These are phyloP conservation scores for Plebejus melissa DNA, from an alignment of 2,888 invertebrate genomes.

Conservation along the genomic window DNA sequence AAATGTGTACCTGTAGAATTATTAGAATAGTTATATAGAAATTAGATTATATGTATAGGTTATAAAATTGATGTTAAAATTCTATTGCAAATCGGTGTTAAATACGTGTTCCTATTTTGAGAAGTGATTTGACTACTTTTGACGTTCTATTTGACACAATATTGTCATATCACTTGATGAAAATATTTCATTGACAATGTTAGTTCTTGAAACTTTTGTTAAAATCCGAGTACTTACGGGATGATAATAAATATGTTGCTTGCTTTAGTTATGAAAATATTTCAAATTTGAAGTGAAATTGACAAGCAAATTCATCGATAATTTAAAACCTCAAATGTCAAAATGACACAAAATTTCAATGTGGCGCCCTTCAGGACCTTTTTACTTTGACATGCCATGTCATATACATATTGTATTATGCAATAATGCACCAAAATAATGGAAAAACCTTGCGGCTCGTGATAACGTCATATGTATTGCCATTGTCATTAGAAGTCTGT, in stretches of 20 bases:
- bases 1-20: not conserved
- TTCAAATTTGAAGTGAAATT: no score
- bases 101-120: not conserved
- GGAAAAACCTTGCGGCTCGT: conserved; percentile 28
- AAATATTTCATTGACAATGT: not conserved
- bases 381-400: not conserved
- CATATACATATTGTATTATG: not conserved
- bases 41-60: not conserved
- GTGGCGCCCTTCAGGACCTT: not conserved
- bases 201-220: not conserved
- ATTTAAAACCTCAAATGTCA: not conserved
- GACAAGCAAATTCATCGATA: not conserved
- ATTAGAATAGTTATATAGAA: conserved; percentile 10
- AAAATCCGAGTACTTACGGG: not conserved
- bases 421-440: conserved; percentile 20
- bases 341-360: not conserved
- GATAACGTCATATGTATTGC: conserved; percentile 29
- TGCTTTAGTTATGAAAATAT: no score
- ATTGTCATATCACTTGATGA: not conserved
- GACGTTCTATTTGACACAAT: not conserved
- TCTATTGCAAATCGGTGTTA: not conserved
- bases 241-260: not conserved
- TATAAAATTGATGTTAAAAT: conserved; percentile 14
- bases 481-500: conserved; percentile 30
- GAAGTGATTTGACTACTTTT: not conserved